Evolutionary conservation across 2,888 invertebrate species (phyloP).

Genomic region (Cylindroiulus punctatus): DNA sequence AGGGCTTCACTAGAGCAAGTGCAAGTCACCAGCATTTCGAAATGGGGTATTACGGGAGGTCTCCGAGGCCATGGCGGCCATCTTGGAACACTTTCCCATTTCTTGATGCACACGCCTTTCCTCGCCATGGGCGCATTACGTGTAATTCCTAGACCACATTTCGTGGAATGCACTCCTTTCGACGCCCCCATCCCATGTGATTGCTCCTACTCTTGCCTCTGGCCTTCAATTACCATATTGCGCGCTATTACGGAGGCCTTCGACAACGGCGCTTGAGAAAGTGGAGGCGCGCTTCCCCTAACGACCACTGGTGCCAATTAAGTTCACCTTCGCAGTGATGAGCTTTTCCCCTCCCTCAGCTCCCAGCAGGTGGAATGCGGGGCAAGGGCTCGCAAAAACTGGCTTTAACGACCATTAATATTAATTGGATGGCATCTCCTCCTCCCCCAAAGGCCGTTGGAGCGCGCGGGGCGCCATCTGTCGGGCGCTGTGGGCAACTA

Average conservation of each 20-base stretch:
- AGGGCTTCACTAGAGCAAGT: too few relatives aligned
- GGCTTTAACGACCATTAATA: not conserved
- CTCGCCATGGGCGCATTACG: too few relatives aligned
- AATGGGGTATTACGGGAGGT: too few relatives aligned
- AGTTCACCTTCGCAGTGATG: constrained; percentile 28
- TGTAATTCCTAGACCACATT: not conserved
- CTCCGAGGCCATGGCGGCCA: too few relatives aligned
- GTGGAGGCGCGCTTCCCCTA: not conserved
- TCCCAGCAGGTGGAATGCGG: constrained; percentile 13
- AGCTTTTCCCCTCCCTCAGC: not conserved
- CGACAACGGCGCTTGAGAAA: not conserved
- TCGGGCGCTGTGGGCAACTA: not conserved
- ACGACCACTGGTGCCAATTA: constrained; percentile 27
- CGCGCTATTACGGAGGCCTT: not conserved
- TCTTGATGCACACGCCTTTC: too few relatives aligned
- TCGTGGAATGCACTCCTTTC: not conserved
- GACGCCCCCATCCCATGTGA: not conserved
- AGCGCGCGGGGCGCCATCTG: not conserved
- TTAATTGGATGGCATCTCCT: constrained; percentile 28
- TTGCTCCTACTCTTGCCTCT: not conserved
- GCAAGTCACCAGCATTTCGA: too few relatives aligned
- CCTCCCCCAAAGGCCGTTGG: not conserved
- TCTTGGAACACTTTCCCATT: too few relatives aligned
- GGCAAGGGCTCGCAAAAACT: not conserved
- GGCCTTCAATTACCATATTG: constrained; percentile 22